Percentiles rank a stretch among this genome's conserved stretches.
phyloP scores from a whole-genome alignment of 2,888 invertebrate genomes.

The Stenotaenia linearis region DNA sequence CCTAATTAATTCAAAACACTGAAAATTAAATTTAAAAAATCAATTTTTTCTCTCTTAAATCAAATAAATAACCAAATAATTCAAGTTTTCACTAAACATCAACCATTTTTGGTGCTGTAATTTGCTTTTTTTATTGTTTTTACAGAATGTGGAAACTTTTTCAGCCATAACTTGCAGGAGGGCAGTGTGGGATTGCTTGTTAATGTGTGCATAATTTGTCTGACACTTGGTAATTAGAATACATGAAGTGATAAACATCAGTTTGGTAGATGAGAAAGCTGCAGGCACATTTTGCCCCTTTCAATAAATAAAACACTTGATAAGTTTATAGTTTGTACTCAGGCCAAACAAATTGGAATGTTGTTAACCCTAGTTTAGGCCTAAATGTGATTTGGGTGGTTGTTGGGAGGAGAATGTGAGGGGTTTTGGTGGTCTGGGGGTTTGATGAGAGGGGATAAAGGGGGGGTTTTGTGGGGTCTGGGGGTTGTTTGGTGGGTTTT shows the following conservation, averaged over 20 bases:
- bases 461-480: too few relatives aligned
- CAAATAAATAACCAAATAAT: too few relatives aligned
- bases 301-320: constrained; percentile 9
- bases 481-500: too few relatives aligned
- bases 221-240: constrained; percentile 9
- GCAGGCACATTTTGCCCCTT: not conserved
- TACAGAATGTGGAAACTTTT: not conserved
- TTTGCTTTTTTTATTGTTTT: not conserved
- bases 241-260: constrained; percentile 4
- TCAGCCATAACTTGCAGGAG: not conserved
- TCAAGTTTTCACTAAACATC: too few relatives aligned
- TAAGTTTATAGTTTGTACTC: constrained; percentile 4
- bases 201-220: constrained; percentile 4
- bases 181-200: not conserved
- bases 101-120: too few relatives aligned
- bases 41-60: too few relatives aligned
- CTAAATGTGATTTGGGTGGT: not conserved
- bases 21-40: too few relatives aligned
- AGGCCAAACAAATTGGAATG: not conserved
- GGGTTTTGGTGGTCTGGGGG: too few relatives aligned
- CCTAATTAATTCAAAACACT: too few relatives aligned
- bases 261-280: not conserved
- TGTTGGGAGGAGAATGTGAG: too few relatives aligned
- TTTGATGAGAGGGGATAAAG: too few relatives aligned
- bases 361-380: not conserved